These are phyloP conservation scores for Rhopalosiphum padi DNA, from an alignment of 1,140 invertebrate genomes.

Conservation along the genomic window DNA sequence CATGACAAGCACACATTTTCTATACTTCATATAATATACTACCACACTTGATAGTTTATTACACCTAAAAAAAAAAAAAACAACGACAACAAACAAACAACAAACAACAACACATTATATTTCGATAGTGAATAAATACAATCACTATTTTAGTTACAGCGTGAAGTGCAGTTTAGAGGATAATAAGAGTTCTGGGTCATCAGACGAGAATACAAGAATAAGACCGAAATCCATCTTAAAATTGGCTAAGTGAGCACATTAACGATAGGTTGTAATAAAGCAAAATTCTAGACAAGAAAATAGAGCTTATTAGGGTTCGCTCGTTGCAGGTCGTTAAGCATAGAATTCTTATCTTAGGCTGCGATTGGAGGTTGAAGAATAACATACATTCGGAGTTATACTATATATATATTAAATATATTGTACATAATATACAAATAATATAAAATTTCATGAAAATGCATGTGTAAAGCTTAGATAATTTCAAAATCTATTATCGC, in stretches of 20 bases:
- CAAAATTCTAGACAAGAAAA: conserved; percentile 46
- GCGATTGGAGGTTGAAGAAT: conserved; percentile 33
- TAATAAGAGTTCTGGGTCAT: conserved; percentile 47
- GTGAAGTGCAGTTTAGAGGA: conserved; percentile 53
- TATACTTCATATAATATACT: conserved; percentile 6
- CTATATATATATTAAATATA: conserved; percentile 17
- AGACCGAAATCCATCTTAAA: conserved; percentile 53
- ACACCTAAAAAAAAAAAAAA: background rate
- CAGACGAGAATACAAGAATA: conserved; percentile 49
- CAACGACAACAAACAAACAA: too few species aligned
- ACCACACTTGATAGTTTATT: background rate
- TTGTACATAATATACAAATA: background rate
- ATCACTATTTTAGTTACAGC: conserved; percentile 53
- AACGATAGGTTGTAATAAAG: conserved; percentile 56
- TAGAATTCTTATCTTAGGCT: conserved; percentile 17
- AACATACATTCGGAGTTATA: background rate
- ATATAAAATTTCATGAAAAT: background rate
- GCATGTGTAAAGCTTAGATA: conserved; percentile 25
- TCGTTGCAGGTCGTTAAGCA: conserved; percentile 47
- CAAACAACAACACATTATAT: background rate
- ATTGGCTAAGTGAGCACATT: conserved; percentile 55
- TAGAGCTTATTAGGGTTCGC: conserved; percentile 52
- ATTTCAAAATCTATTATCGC: background rate
- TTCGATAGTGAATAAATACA: conserved; percentile 33
- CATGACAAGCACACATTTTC: conserved; percentile 35